phyloP scores from a whole-genome alignment of 2,888 invertebrate species.

The Seira musarum region DNA sequence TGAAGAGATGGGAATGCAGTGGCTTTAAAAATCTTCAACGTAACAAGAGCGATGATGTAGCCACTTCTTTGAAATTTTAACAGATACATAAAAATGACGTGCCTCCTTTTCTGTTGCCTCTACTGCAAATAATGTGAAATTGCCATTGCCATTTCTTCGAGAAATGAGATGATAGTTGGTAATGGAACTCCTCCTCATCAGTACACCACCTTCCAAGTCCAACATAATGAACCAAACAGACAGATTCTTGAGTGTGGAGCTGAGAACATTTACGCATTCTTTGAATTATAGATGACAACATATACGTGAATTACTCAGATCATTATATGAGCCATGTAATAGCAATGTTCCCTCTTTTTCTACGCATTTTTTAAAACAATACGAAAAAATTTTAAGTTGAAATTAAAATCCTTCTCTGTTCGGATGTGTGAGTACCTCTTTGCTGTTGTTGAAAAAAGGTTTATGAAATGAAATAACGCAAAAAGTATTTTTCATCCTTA shows the following conservation, averaged over 20 bases:
- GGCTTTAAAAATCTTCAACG: not conserved
- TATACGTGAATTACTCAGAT: slow-evolving; percentile 22
- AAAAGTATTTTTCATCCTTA: not conserved
- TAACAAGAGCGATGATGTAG: slow-evolving; percentile 6
- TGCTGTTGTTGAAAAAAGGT: not conserved
- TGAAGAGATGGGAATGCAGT: not conserved
- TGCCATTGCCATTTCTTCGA: slow-evolving; percentile 46
- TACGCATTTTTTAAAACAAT: not conserved
- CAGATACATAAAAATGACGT: slow-evolving; percentile 25
- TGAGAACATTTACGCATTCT: slow-evolving; percentile 53
- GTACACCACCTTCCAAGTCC: slow-evolving; percentile 50
- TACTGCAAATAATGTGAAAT: slow-evolving; percentile 46
- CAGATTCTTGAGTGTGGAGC: slow-evolving; percentile 17
- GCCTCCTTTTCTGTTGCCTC: slow-evolving; percentile 34
- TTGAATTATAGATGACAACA: slow-evolving; percentile 58
- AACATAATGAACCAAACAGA: slow-evolving; percentile 28
- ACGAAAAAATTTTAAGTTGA: too few relatives aligned
- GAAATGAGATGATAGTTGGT: slow-evolving; percentile 35
- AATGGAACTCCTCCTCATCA: slow-evolving; percentile 44
- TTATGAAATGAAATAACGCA: not conserved
- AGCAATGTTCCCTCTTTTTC: not conserved
- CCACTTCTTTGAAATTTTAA: slow-evolving; percentile 24
- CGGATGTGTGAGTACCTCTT: not conserved
- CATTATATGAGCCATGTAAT: slow-evolving; percentile 9
- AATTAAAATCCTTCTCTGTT: too few relatives aligned